Conservation (phyloP, 1,140 invertebrate species). For the Penaeus japonicus region DNA sequence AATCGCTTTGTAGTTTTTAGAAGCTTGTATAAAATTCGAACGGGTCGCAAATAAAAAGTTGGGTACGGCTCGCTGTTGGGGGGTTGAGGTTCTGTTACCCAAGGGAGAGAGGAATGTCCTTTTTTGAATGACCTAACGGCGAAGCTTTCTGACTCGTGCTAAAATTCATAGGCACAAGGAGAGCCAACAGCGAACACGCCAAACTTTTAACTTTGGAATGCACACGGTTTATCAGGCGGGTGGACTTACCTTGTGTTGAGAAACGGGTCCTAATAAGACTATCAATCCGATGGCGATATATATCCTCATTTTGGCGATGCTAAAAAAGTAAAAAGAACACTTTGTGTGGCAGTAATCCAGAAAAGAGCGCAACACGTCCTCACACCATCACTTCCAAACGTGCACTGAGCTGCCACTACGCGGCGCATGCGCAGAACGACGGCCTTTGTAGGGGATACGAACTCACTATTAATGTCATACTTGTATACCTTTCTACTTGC, state of each 20-base stretch:
- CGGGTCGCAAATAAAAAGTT: too few species aligned
- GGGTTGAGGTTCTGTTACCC: too few species aligned
- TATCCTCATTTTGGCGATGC: conserved; percentile 16
- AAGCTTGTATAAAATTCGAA: too few species aligned
- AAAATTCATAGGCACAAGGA: too few species aligned
- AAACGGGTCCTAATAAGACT: conserved; percentile 21
- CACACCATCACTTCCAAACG: conserved; percentile 19
- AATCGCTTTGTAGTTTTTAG: too few species aligned
- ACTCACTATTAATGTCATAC: neutral
- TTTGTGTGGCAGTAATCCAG: conserved; percentile 36
- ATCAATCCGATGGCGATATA: conserved; percentile 26
- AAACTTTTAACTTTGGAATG: conserved; percentile 25
- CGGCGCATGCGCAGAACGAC: neutral
- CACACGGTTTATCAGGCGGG: too few species aligned
- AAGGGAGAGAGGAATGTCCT: too few species aligned
- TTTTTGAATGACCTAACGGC: too few species aligned
- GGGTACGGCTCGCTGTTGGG: too few species aligned
- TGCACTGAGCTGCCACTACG: neutral
- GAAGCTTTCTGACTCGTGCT: too few species aligned
- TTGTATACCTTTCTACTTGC: neutral
- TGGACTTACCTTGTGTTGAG: conserved; percentile 19
- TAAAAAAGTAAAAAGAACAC: conserved; percentile 13
- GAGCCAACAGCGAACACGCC: too few species aligned
- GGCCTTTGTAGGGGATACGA: neutral
- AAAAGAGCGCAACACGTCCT: conserved; percentile 10